phyloP scores from a whole-genome alignment of 2,113 vertebrate species.

The Macquaria australasica region DNA sequence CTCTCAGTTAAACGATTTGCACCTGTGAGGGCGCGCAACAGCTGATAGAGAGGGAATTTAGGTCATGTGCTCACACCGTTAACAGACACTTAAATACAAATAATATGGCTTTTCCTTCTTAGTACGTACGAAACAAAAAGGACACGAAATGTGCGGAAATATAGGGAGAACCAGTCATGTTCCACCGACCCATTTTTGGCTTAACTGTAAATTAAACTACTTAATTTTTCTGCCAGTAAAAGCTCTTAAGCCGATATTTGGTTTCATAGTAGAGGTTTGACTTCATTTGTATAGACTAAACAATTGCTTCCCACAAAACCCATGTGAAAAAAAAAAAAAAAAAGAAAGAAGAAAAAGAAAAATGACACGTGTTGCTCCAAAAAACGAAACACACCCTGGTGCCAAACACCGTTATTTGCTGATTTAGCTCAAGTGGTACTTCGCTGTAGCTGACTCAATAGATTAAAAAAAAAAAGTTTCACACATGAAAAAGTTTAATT shows the following conservation, averaged over 20 bases:
- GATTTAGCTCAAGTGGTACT: not conserved
- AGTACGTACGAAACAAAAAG: not conserved
- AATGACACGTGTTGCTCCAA: constrained; percentile 34
- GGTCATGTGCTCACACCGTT: constrained; percentile 19
- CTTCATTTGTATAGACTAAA: too few relatives aligned
- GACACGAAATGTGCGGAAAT: not conserved
- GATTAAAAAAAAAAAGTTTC: not conserved
- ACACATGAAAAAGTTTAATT: not conserved
- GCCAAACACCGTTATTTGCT: too few relatives aligned
- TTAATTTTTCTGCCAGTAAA: not conserved
- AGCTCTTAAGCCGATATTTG: not conserved
- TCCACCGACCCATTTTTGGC: not conserved
- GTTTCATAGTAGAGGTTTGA: not conserved
- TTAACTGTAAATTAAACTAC: not conserved
- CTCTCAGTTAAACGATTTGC: constrained; percentile 41
- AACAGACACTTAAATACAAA: not conserved
- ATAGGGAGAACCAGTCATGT: accelerated
- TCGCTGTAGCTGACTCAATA: not conserved
- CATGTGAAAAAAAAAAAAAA: not conserved
- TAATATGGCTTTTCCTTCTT: not conserved
- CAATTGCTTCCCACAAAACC: not conserved
- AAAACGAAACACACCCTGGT: not conserved
- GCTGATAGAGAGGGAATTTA: constrained; percentile 33
- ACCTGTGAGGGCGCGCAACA: constrained; percentile 67
- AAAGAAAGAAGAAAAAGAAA: too few relatives aligned